Base-by-base conservation (phyloP, 2,888 invertebrate species). In the Epistrophella euchroma region DNA sequence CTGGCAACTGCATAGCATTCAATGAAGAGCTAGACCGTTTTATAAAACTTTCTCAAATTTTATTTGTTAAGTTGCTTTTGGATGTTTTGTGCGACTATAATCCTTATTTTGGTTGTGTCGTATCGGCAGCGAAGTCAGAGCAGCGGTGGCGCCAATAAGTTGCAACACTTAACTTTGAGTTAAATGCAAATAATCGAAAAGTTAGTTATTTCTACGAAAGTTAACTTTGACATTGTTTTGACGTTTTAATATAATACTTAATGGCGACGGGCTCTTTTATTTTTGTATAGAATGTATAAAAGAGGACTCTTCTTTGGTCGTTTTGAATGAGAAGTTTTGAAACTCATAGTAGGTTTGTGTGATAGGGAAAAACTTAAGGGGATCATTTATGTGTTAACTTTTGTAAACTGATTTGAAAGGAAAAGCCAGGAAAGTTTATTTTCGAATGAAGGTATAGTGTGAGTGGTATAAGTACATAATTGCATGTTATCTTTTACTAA, bases 221-320 rank as follows among this genome's bases (percentile, higher is more conserved):
- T 82, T 81, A 81, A 81, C 81, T 77, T 86, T 81, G 81, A 86
- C 82, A 82, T 77, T 86, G 86, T 86, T 86, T 86, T 86, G 81
- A 86, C 77, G 72, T 47, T 32, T 80, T 56, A 76, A 85, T 81
- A 47, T 32, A 32, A 7, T 28, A 32, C 75, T 50, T 40, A 19
- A 17, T 52, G 52, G 19, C 15, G 66, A 19, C 13, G 19, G 22
- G 17, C 5, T 64, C 28, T 64, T 47, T 47, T n/a, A 40, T 32
- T 50, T 22, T 60, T 47, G 50, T 50, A 25, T 50, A 50, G 25
- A 28, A 17, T 6, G 19, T 17, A 64, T 13, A 35, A 19, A 6
- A 11, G 22, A 28, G 15, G 19, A 32, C 6, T 62, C 11, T 19
- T n/a, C 15, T 22, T 22, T 15, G 9, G n/a, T 40, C 4, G 22